Evolutionary conservation across 1,140 invertebrate species (phyloP).

Genomic region (Tetramorium alpestre): DNA sequence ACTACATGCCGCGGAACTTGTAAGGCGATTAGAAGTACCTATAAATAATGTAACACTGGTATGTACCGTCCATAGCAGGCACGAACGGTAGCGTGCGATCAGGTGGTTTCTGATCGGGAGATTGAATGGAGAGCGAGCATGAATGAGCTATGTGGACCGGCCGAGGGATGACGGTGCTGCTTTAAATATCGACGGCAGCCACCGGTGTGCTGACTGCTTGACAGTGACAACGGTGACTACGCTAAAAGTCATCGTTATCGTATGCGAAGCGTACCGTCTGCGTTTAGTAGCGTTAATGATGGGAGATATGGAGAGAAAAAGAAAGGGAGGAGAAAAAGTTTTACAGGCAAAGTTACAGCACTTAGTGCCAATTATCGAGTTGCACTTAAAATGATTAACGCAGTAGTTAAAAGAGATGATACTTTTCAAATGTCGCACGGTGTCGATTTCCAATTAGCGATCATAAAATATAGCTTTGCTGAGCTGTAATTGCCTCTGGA

Average conservation of each 20-base stretch:
- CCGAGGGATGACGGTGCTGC: constrained; percentile 74
- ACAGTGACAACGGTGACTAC: constrained; percentile 69
- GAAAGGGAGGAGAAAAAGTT: constrained; percentile 16
- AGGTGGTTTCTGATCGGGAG: constrained; percentile 11
- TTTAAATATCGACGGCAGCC: constrained; percentile 72
- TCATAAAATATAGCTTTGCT: constrained; percentile 65
- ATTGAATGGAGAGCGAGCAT: constrained; percentile 64
- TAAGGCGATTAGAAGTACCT: constrained; percentile 30
- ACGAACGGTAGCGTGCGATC: constrained; percentile 33
- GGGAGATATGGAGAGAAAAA: not conserved
- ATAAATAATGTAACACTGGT: constrained; percentile 15
- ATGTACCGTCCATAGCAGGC: not conserved
- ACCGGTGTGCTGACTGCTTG: constrained; percentile 35
- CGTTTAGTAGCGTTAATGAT: constrained; percentile 48
- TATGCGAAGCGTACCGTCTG: constrained; percentile 21
- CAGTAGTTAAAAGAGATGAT: constrained; percentile 68
- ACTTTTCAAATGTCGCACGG: constrained; percentile 64
- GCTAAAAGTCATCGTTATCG: constrained; percentile 65
- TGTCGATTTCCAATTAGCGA: constrained; percentile 73
- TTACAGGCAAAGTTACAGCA: constrained; percentile 57
- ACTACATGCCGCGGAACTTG: not conserved
- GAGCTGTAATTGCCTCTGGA: constrained; percentile 63
- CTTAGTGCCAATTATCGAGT: constrained; percentile 67
- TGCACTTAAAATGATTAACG: constrained; percentile 71
- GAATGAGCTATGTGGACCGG: constrained; percentile 72